Evolutionary conservation across 92 coral and sea anemone species (phyloP).

Genomic region (Nematostella vectensis): DNA sequence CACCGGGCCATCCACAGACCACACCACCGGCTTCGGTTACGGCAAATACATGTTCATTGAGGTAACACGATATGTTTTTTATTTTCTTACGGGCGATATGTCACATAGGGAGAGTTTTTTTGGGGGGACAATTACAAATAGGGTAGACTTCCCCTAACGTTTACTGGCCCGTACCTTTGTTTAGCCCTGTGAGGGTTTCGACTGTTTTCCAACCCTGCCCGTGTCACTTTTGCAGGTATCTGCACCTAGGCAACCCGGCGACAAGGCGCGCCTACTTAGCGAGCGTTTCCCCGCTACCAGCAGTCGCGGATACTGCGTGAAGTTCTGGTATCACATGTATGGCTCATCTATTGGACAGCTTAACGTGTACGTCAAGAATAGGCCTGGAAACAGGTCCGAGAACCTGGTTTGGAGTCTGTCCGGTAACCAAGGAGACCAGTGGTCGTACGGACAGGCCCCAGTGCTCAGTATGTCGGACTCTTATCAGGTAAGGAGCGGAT

Average conservation of each 20-base stretch:
- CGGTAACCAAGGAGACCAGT: constrained; percentile 69
- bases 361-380: constrained; percentile 75
- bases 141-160: too few relatives aligned
- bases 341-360: constrained; percentile 77
- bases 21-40: constrained; percentile 74
- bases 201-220: too few relatives aligned
- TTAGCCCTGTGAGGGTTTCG: too few relatives aligned
- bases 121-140: too few relatives aligned
- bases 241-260: constrained; percentile 35
- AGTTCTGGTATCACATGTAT: constrained; percentile 98
- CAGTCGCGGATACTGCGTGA: constrained; percentile 66
- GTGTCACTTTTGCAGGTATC: too few relatives aligned
- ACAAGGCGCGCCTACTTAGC: constrained; percentile 82
- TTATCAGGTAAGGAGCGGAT: constrained; percentile 58
- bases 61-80: too few relatives aligned
- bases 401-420: constrained; percentile 73
- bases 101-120: too few relatives aligned
- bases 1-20: constrained; percentile 89
- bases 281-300: constrained; percentile 79
- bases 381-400: constrained; percentile 80
- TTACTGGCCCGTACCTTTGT: too few relatives aligned
- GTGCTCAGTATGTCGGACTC: constrained; percentile 51
- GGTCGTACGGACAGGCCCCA: constrained; percentile 84
- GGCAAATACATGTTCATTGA: constrained; percentile 89
- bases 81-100: too few relatives aligned